Conservation (phyloP, 2,888 invertebrate species). For the Chelonus formosanus region DNA sequence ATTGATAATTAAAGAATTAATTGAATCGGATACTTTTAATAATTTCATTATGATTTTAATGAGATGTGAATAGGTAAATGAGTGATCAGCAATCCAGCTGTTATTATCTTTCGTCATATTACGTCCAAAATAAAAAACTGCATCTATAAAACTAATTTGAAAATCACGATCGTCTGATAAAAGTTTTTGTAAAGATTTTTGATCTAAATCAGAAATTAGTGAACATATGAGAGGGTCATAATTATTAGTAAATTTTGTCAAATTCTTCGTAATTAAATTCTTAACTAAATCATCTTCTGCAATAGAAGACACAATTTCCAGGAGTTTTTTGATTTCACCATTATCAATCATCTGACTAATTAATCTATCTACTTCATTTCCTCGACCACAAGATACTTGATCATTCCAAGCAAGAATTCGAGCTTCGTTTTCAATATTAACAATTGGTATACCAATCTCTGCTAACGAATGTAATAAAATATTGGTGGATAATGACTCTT, state of each 20-base stretch:
- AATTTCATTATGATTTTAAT: constrained; percentile 64
- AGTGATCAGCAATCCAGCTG: constrained; percentile 54
- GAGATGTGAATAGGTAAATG: constrained; percentile 58
- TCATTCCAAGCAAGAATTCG: constrained; percentile 54
- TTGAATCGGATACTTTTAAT: constrained; percentile 56
- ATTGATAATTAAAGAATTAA: constrained; percentile 65
- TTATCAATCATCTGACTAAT: constrained; percentile 58
- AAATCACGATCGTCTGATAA: constrained; percentile 59
- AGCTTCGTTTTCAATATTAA: constrained; percentile 50
- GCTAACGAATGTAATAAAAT: constrained; percentile 47
- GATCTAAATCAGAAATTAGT: constrained; percentile 57
- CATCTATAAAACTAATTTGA: constrained; percentile 62
- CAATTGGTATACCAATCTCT: constrained; percentile 45
- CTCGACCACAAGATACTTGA: constrained; percentile 51
- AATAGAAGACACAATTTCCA: constrained; percentile 52
- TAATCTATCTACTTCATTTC: constrained; percentile 48
- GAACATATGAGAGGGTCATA: constrained; percentile 50
- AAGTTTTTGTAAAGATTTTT: constrained; percentile 53
- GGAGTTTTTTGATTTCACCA: constrained; percentile 54
- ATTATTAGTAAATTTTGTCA: constrained; percentile 44
- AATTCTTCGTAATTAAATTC: constrained; percentile 46
- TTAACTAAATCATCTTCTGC: constrained; percentile 42
- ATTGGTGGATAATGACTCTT: constrained; percentile 48
- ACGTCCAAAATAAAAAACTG: constrained; percentile 65
- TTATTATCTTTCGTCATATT: constrained; percentile 61